Evolutionary conservation across 2,888 invertebrate species (phyloP).

Genomic region (Campoplex nolae): DNA sequence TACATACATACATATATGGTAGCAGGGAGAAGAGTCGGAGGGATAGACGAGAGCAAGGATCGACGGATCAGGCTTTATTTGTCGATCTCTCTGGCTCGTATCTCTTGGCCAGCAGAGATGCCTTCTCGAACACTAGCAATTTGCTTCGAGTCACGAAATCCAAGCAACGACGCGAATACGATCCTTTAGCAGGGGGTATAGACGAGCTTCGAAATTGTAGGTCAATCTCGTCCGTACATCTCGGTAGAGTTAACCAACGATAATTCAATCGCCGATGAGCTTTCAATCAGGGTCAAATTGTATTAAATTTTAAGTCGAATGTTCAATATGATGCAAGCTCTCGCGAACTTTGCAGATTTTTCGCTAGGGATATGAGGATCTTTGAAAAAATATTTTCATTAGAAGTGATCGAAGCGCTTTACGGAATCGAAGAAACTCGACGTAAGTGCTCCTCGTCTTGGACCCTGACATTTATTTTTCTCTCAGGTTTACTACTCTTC

Average conservation of each 20-base stretch:
- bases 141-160: constrained; percentile 58
- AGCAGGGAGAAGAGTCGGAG: constrained; percentile 7
- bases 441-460: neutral
- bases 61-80: constrained; percentile 58
- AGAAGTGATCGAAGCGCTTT: neutral
- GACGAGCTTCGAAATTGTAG: constrained; percentile 40
- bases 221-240: constrained; percentile 18
- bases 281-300: neutral
- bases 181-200: neutral
- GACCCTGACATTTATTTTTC: neutral
- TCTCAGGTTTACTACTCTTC: neutral
- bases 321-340: neutral
- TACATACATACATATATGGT: neutral
- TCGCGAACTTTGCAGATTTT: neutral
- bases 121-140: constrained; percentile 46
- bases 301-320: neutral
- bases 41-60: constrained; percentile 45
- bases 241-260: neutral
- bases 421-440: neutral
- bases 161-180: constrained; percentile 31
- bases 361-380: neutral
- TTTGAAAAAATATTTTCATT: neutral
- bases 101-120: constrained; percentile 30
- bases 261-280: constrained; percentile 6
- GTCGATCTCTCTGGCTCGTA: constrained; percentile 36